A percentile compares a stretch with the other conserved stretches of the same genome.
Evolutionary conservation across 37 sponge, comb jelly and placozoan species (phyloP).

Genomic region (Chondrilla cf. caribensis): DNA sequence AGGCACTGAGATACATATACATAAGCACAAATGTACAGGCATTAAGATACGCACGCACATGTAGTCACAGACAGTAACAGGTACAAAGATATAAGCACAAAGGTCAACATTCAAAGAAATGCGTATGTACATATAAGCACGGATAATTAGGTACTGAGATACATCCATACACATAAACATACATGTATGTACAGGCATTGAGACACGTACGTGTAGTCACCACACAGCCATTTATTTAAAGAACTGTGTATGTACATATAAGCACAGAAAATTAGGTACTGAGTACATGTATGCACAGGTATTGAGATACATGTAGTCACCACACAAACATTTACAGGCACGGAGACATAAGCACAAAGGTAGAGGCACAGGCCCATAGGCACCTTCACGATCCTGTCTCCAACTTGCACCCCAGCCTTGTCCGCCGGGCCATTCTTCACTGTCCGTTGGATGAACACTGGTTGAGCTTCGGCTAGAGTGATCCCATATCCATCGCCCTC

Average conservation of each 20-base stretch:
- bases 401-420: constrained; percentile 46
- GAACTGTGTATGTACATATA: not conserved
- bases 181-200: not conserved
- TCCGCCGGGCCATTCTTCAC: constrained; percentile 43
- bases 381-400: constrained; percentile 68
- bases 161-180: not conserved
- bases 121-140: not conserved
- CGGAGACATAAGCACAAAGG: not conserved
- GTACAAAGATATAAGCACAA: not conserved
- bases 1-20: not conserved
- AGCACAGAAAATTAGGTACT: not conserved
- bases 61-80: not conserved
- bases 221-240: not conserved
- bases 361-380: not conserved
- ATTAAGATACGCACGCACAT: not conserved
- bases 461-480: constrained; percentile 47
- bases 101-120: not conserved
- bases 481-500: constrained; percentile 61
- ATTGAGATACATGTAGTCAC: not conserved
- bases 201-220: not conserved
- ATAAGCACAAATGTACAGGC: not conserved
- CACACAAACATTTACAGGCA: not conserved
- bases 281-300: not conserved
- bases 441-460: not conserved
- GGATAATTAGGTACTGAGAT: not conserved